A percentile compares a stretch with the other conserved stretches of the same genome.
phyloP scores from a whole-genome alignment of 2,113 vertebrate genomes.

The Calidris pugnax region DNA sequence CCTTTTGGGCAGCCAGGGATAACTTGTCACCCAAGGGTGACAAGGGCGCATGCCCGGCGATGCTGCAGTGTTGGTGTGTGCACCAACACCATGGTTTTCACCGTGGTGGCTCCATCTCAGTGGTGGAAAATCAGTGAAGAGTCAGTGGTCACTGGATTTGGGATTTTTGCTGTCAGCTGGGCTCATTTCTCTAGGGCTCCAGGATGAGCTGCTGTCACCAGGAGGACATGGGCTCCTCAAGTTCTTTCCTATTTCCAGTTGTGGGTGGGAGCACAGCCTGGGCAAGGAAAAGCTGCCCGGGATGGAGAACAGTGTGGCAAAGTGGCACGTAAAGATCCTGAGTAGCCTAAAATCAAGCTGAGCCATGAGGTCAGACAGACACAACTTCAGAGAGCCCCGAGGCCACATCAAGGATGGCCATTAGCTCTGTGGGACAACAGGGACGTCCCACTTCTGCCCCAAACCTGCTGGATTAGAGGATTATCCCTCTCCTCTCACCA shows the following conservation, averaged over 20 bases:
- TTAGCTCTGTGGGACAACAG: fast-evolving
- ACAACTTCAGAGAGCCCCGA: not conserved
- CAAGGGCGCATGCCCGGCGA: not conserved
- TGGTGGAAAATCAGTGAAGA: not conserved
- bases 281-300: not conserved
- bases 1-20: not conserved
- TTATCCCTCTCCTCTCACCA: fast-evolving
- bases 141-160: not conserved
- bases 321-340: not conserved
- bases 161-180: not conserved
- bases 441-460: not conserved
- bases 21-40: not conserved
- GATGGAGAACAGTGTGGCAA: not conserved
- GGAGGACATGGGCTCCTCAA: not conserved
- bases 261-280: not conserved
- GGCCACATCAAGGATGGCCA: not conserved
- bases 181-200: not conserved
- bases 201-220: not conserved
- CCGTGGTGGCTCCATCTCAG: not conserved
- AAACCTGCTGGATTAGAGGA: not conserved
- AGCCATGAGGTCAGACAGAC: not conserved
- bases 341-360: not conserved
- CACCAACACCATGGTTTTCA: not conserved
- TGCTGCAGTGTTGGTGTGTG: not conserved
- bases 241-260: not conserved